Evolutionary conservation across 2,888 invertebrate genomes (phyloP), one percentile per base, ranked within the genome.

Genomic region (Mamestra brassicae): DNA sequence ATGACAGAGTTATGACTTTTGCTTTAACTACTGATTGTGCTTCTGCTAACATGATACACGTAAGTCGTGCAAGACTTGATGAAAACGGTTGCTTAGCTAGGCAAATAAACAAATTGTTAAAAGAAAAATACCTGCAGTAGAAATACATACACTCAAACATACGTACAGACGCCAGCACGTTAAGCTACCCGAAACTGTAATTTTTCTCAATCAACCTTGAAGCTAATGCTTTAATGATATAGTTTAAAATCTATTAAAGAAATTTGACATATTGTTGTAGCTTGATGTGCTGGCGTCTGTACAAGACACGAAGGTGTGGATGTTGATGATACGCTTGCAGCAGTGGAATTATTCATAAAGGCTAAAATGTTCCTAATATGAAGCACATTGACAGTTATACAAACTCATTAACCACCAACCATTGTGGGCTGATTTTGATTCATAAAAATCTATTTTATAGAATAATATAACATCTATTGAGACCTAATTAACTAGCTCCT

Each of bases 1-100:
- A 79, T 81, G 88, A 86, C 78, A 85, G 79, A 26, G 5, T 85
- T 82, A 79, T 70, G 38, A n/a, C n/a, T 69, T 62, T 42, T 57
- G 34, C n/a, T 61, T 8, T 57, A 70, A 55, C 0, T 47, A 17
- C 17, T 74, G 3, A 50, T 60, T 54, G 6, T 54, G 45, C 13
- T 64, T 63, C 45, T 34, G 4, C 15, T 34, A n/a, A 3, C 52
- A 6, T 38, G 38, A 2, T 38, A 5, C 38, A 38, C 38, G 38
- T 38, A 38, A 38, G 38, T 42, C 8, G 7, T 52, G 55, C 36
- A 73, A 36, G 52, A 36, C 4, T 36, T 26, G 8, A 42, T 52
- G 55, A 15, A 47, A 34, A 57, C 17, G 6, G 10, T 42, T 34
- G 3, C 26, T 34, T 15, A 42, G 8, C n/a, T 15, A 11, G n/a